Evolutionary conservation across 2,113 vertebrate species (phyloP).

Genomic region (Hypocryptadius cinnamomeus): DNA sequence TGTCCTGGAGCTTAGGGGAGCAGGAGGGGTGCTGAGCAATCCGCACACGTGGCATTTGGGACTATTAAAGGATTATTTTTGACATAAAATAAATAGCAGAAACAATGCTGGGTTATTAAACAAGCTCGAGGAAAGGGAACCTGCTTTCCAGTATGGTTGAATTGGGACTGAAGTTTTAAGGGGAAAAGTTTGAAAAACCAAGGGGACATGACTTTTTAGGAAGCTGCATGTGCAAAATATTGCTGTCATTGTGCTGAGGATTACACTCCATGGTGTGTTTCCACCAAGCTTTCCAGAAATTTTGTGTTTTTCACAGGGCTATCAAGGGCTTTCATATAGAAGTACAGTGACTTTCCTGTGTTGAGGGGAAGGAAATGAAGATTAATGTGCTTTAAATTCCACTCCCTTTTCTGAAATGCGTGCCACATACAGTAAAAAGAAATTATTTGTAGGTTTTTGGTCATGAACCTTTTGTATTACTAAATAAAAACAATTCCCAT

Average conservation of each 20-base stretch:
- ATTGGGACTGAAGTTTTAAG: not conserved
- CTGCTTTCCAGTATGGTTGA: not conserved
- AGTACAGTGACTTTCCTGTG: not conserved
- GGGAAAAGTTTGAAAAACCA: not conserved
- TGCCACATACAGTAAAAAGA: not conserved
- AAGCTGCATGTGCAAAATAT: not conserved
- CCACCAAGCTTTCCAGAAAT: not conserved
- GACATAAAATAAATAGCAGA: not conserved
- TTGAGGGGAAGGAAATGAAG: not conserved
- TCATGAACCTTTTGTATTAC: not conserved
- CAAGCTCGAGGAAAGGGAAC: not conserved
- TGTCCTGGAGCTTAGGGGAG: not conserved
- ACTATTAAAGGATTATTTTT: constrained; percentile 45
- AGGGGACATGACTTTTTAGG: not conserved
- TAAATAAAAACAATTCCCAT: not conserved
- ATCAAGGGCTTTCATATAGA: not conserved
- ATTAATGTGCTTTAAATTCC: not conserved
- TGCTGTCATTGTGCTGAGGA: not conserved
- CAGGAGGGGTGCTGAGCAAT: not conserved
- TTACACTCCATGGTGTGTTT: not conserved
- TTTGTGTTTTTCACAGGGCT: not conserved
- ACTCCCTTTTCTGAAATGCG: not conserved
- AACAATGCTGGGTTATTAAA: not conserved
- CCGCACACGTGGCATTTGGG: not conserved
- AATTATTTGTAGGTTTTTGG: not conserved